Percentiles rank a stretch among this genome's conserved stretches.
phyloP scores from a whole-genome alignment of 2,797 vertebrate genomes.

The Chlorospingus semifuscus region DNA sequence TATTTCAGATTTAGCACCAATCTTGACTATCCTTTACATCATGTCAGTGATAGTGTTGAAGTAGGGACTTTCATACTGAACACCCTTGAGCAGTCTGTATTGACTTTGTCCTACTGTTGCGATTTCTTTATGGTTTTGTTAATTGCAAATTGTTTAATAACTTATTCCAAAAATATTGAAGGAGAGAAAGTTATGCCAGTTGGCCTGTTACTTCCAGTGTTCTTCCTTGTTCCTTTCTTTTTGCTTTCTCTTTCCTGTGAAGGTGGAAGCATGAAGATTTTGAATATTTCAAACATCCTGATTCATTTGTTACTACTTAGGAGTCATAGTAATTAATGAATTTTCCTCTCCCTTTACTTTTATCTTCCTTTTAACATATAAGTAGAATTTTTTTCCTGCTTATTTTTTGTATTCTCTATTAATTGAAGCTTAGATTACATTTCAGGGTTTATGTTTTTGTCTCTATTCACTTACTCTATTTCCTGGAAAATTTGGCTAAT shows the following conservation, averaged over 20 bases:
- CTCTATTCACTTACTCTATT: background rate
- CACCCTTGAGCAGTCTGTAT: background rate
- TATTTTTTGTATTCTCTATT: background rate
- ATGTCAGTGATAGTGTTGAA: background rate
- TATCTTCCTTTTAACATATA: background rate
- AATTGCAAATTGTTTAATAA: background rate
- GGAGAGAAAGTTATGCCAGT: background rate
- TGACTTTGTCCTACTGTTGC: background rate
- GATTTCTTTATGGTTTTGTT: background rate
- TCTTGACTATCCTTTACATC: background rate
- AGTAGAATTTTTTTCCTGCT: background rate
- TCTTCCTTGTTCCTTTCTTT: background rate
- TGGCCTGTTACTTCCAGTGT: background rate
- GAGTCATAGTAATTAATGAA: background rate
- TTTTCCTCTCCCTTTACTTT: background rate
- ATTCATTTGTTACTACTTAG: background rate
- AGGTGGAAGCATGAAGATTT: background rate
- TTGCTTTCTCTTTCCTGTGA: background rate
- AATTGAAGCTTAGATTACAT: background rate
- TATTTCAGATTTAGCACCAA: background rate
- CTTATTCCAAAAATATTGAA: background rate
- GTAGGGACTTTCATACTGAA: background rate
- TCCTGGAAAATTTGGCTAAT: background rate
- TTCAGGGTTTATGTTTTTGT: background rate
- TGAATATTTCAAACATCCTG: background rate